Evolutionary conservation across 2,888 invertebrate species (phyloP).

Genomic region (Augochlorella aurata): DNA sequence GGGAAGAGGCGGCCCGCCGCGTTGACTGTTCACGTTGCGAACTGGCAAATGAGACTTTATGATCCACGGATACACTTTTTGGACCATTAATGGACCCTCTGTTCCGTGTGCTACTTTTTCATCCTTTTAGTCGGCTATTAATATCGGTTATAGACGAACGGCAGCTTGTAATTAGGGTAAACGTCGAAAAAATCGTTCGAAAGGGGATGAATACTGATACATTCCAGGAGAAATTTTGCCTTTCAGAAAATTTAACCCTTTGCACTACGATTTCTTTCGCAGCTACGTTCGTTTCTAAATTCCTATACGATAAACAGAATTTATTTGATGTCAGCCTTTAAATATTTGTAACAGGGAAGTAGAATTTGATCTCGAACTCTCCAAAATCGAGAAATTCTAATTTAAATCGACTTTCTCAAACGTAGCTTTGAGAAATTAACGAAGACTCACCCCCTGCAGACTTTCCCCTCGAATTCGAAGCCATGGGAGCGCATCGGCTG

Average conservation of each 20-base stretch:
- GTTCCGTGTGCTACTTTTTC: neutral
- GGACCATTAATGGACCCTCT: neutral
- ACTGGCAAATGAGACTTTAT: slow-evolving; percentile 34
- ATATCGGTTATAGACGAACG: neutral
- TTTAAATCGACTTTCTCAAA: too few species aligned
- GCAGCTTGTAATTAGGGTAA: neutral
- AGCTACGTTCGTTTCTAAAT: too few species aligned
- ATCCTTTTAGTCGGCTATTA: neutral
- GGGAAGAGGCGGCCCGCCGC: slow-evolving; percentile 1
- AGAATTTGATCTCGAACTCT: too few species aligned
- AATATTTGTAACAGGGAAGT: too few species aligned
- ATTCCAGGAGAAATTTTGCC: neutral
- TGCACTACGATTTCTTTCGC: too few species aligned
- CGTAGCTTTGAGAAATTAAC: neutral
- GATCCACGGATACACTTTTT: slow-evolving; percentile 3
- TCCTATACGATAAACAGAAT: too few species aligned
- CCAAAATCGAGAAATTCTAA: too few species aligned
- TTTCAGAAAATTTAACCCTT: neutral
- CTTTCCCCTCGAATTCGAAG: neutral
- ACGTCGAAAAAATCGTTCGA: neutral
- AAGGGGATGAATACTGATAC: neutral
- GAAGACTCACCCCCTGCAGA: neutral
- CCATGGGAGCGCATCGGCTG: too few species aligned
- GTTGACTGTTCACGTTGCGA: slow-evolving; percentile 25
- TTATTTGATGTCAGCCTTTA: too few species aligned